Evolutionary conservation across 2,797 vertebrate species (phyloP).

Genomic region (Harpagifer antarcticus): DNA sequence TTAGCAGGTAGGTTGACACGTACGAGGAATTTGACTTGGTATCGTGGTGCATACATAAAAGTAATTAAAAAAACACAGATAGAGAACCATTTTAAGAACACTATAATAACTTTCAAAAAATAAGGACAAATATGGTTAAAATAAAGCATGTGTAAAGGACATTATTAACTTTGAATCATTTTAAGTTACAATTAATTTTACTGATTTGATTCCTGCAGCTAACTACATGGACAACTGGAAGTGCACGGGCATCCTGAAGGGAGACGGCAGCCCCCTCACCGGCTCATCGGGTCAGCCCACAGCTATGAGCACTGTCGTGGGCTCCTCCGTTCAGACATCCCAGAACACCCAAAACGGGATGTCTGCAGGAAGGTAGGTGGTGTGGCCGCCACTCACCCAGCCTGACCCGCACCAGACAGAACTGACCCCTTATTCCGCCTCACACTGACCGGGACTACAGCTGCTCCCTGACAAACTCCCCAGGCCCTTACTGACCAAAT

Average conservation of each 20-base stretch:
- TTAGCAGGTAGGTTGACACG: too few relatives aligned
- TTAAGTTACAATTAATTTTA: background rate
- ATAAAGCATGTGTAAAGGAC: background rate
- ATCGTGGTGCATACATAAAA: too few relatives aligned
- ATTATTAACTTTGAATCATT: background rate
- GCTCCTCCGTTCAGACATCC: conserved; percentile 88
- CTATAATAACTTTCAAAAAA: too few relatives aligned
- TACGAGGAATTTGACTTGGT: too few relatives aligned
- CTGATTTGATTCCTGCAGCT: conserved; percentile 78
- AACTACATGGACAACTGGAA: conserved; percentile 99
- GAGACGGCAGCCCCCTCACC: conserved; percentile 96
- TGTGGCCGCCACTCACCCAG: conserved; percentile 84
- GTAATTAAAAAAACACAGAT: too few relatives aligned
- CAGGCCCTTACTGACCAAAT: conserved; percentile 60
- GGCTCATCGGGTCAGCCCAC: conserved; percentile 90
- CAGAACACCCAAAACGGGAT: conserved; percentile 93
- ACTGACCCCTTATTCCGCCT: conserved; percentile 69
- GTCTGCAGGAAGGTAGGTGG: conserved; percentile 92
- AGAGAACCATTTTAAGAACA: too few relatives aligned
- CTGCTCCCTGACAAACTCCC: conserved; percentile 63
- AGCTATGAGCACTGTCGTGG: conserved; percentile 88
- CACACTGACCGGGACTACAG: conserved; percentile 70
- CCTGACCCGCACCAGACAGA: conserved; percentile 58
- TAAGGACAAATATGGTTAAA: too few relatives aligned
- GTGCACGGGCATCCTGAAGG: conserved; percentile 97